A percentile compares a stretch with the other conserved stretches of the same genome.
Evolutionary conservation across 37 sponge, comb jelly and placozoan species (phyloP).

Genomic region (Ianthella basta): DNA sequence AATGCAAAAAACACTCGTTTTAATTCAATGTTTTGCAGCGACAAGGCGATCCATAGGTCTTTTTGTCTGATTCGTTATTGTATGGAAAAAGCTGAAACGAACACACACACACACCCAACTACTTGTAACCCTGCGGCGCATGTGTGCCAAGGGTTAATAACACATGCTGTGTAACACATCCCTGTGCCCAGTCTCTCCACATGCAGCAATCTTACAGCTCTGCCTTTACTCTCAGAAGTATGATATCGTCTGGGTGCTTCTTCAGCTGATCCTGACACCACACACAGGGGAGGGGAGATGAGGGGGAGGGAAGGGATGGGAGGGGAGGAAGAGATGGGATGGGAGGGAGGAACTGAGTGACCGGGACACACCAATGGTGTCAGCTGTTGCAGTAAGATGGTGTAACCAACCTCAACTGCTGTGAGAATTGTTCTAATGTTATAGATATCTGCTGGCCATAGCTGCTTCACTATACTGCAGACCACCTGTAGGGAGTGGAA

Average conservation of each 20-base stretch:
- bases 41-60: not conserved
- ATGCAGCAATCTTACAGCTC: slow-evolving; percentile 50
- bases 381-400: no score
- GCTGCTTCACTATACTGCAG: slow-evolving; percentile 53
- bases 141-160: not conserved
- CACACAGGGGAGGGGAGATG: no score
- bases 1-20: no score
- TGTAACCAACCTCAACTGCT: slow-evolving; percentile 64
- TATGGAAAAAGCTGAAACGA: no score
- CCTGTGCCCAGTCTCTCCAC: not conserved
- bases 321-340: no score
- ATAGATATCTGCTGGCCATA: slow-evolving; percentile 83
- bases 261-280: slow-evolving; percentile 26
- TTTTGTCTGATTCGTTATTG: no score
- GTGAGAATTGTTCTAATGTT: slow-evolving; percentile 63
- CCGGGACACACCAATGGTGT: no score
- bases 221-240: slow-evolving; percentile 71
- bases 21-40: no score
- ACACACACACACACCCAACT: not conserved
- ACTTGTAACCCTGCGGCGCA: not conserved
- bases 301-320: no score
- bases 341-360: no score
- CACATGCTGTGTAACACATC: not conserved
- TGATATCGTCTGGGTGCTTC: slow-evolving; percentile 29
- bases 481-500: slow-evolving; percentile 41